Evolutionary conservation across 2,888 invertebrate species (phyloP).

Genomic region (Kuschelorhynchus macadamiae): DNA sequence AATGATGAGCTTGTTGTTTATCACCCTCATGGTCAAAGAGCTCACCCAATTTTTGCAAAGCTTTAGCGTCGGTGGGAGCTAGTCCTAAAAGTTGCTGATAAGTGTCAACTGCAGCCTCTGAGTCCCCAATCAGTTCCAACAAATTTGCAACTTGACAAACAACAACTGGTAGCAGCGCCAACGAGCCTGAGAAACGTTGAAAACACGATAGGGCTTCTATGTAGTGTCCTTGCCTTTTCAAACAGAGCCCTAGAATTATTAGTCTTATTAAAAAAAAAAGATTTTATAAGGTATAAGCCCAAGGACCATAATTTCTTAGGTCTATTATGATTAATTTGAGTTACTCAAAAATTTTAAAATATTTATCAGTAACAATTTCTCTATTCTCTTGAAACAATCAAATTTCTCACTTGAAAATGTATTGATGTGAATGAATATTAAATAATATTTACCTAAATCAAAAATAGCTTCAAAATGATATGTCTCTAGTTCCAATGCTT

Average conservation of each 20-base stretch:
- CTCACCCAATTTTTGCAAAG: constrained; percentile 90
- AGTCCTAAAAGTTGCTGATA: constrained; percentile 84
- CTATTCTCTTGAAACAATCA: no score
- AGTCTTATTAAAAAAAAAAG: no score
- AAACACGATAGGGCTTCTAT: constrained; percentile 86
- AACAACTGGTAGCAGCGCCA: constrained; percentile 73
- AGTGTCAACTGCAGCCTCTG: constrained; percentile 76
- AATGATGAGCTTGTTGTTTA: constrained; percentile 89
- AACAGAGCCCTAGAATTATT: no score
- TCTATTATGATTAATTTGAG: no score
- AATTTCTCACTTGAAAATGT: no score
- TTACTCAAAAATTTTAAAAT: no score
- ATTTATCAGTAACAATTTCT: no score
- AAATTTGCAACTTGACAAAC: constrained; percentile 83
- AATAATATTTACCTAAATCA: constrained; percentile 85
- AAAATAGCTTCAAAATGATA: constrained; percentile 88
- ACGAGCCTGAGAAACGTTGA: constrained; percentile 76
- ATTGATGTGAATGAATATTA: no score
- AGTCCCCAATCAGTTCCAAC: constrained; percentile 78
- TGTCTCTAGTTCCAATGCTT: constrained; percentile 84
- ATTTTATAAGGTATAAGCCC: no score
- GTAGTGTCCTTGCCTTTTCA: constrained; percentile 78
- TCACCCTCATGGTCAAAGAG: constrained; percentile 93
- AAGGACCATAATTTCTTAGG: no score
- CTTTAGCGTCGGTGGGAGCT: constrained; percentile 90